Evolutionary conservation across 1,140 invertebrate species (phyloP), one percentile per base, ranked within the genome.

Genomic region (Drosophila murphyi): DNA sequence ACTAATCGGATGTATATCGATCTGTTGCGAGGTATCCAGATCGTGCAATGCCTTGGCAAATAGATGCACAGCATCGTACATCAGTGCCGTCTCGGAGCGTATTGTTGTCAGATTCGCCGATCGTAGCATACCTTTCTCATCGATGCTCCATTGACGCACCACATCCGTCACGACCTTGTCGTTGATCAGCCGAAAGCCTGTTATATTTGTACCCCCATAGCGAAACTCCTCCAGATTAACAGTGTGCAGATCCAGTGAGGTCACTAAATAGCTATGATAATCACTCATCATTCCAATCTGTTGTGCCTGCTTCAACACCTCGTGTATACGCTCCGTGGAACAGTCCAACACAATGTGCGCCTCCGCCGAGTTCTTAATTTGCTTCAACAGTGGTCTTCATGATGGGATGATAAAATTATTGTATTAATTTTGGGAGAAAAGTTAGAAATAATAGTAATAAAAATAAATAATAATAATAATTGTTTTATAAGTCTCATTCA

Each of bases 201-300:
- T 98, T 72, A 98, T 98, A 93, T 98, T 98, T 8, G 97, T 98
- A 34, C 97, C 97, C 6, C 96, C 97, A 92, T 98, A 97, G 93
- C 97, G 97, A 92, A 98, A 98, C 93, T 98, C 97, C 86, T 97
- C 97, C 80, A 98, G 93, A 93, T 98, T 97, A 5, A 98, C 95
- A 35, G 96, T 97, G 81, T 98, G 97, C 31, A 98, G 92, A 92
- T 98, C 97, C 93, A 98, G 91, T 3, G 97, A 97, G 1, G 97
- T 98, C 39, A 98, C 96, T 75, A 98, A 95, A 93, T 98, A 98
- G 92, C 96, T 97, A 90, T 98, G 97, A 89, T 97, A 97, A 91
- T 97, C 97, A 43, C 97, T 98, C 96, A 98, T 97, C 96, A 98
- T 97, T 41, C 97, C 97, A 55, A 98, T 97, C 93, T 98, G 97